Base-by-base conservation (phyloP, 2,797 vertebrate species). In the Argya squamiceps region DNA sequence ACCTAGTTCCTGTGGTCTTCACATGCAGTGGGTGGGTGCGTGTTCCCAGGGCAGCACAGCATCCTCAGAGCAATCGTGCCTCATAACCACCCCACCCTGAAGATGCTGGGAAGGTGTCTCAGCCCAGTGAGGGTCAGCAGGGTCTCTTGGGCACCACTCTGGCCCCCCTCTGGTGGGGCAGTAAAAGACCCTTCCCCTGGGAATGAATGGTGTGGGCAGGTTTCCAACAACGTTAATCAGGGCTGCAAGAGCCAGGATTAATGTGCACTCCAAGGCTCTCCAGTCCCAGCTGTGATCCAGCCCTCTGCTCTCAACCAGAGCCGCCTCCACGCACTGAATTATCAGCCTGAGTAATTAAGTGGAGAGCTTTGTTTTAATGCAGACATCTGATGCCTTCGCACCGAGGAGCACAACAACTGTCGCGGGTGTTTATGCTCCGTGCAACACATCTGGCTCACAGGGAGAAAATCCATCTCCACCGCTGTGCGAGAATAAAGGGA, bases 361-460 rank as follows among this genome's bases (percentile, higher is more conserved):
- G 97, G 94, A 93, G 94, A 96, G 96, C 94, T 95, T 93, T 95
- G 95, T 79, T 95, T 96, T 95, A 94, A 95, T 76, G 96, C 85
- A 93, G 94, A 81, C 92, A 92, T 93, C 94, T 95, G 97, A 96
- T 95, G 96, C 95, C 94, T 95, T 93, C 52, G 4, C 95, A 94
- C 94, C 11, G 15, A 86, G 88, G 94, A 95, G 89, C 91, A 93
- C 93, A 96, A 94, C 96, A 95, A 95, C 96, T 96, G 96, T 92
- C 88, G 47, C 24, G 89, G 89, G 91, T 93, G 94, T 96, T 97
- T 95, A 92, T 82, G 96, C 94, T 94, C 94, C 4, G 8, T 67
- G 92, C 94, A 79, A 75, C 96, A 96, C 96, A 97, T 96, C 96
- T 97, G 96, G 96, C 93, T 95, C 96, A 63, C 55, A 68, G 89